Percentiles rank a stretch among this genome's conserved stretches.
phyloP scores from a whole-genome alignment of 2,113 vertebrate species.

The Electrona antarctica region DNA sequence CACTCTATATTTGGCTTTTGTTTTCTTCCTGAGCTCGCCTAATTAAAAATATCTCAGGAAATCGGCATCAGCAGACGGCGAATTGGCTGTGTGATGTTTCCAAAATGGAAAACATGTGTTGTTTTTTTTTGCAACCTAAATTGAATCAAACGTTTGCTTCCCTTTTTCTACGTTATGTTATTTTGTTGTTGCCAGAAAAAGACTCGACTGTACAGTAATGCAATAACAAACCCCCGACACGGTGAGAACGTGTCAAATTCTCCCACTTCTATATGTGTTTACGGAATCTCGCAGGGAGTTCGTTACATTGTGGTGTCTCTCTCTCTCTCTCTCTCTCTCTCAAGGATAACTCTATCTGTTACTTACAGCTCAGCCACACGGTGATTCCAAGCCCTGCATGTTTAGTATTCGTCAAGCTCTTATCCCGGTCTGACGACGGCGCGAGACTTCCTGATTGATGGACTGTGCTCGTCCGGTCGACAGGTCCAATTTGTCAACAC shows the following conservation, averaged over 20 bases:
- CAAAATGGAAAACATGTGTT: conserved; percentile 54
- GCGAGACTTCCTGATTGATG: too few species aligned
- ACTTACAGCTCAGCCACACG: conserved; percentile 2
- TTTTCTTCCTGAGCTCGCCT: conserved; percentile 23
- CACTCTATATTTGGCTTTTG: conserved; percentile 46
- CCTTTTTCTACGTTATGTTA: conserved; percentile 25
- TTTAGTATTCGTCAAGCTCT: too few species aligned
- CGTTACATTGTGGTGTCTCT: conserved; percentile 22
- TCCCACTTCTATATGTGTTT: conserved; percentile 7
- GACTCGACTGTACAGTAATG: too few species aligned
- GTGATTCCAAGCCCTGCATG: too few species aligned
- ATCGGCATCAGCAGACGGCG: conserved; percentile 25
- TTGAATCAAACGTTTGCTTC: conserved; percentile 39
- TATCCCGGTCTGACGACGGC: too few species aligned
- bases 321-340: conserved; percentile 23
- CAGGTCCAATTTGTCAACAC: too few species aligned
- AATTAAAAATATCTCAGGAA: conserved; percentile 49
- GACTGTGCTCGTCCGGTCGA: too few species aligned
- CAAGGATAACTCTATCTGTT: conserved; percentile 51
- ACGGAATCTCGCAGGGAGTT: conserved; percentile 13
- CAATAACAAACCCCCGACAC: too few species aligned
- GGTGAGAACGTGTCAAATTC: not conserved
- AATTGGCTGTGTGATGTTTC: conserved; percentile 12
- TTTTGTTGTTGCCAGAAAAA: not conserved
- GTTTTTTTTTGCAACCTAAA: conserved; percentile 8